These are phyloP conservation scores for Alauda arvensis DNA, from an alignment of 2,797 vertebrate species.

Conservation along the genomic window DNA sequence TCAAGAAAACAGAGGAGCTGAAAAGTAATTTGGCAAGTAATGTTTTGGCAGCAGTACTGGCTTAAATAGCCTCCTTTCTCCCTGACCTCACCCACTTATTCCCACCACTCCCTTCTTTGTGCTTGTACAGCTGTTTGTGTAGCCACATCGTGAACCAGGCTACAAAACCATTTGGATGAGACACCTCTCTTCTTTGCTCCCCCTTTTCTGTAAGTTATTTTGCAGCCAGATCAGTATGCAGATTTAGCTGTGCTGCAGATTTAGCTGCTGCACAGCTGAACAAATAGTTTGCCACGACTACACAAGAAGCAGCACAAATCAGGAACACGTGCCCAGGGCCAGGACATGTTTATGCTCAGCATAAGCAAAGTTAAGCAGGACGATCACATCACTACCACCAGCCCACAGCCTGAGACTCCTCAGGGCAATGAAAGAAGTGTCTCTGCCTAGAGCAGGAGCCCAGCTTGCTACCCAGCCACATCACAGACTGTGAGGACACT, in stretches of 20 bases:
- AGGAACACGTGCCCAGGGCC: neutral
- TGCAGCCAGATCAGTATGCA: conserved; percentile 24
- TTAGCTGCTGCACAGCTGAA: conserved; percentile 36
- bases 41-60: neutral
- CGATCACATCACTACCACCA: neutral
- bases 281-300: conserved; percentile 38
- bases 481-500: neutral
- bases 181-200: neutral
- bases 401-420: neutral
- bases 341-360: conserved; percentile 1
- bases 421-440: neutral
- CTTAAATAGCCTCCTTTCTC: conserved; percentile 22
- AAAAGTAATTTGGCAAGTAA: conserved; percentile 44
- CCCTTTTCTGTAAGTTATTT: neutral
- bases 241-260: conserved; percentile 16
- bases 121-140: conserved; percentile 37
- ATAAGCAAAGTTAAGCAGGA: neutral
- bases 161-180: conserved; percentile 2
- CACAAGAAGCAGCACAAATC: conserved; percentile 13
- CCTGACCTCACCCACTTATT: conserved; percentile 45
- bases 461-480: neutral
- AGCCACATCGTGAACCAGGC: neutral
- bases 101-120: conserved; percentile 46
- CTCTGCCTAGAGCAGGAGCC: neutral
- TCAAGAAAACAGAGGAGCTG: conserved; percentile 36